Evolutionary conservation across 2,797 vertebrate species (phyloP), one percentile per base, ranked within the genome.

Genomic region (Acipenser ruthenus): DNA sequence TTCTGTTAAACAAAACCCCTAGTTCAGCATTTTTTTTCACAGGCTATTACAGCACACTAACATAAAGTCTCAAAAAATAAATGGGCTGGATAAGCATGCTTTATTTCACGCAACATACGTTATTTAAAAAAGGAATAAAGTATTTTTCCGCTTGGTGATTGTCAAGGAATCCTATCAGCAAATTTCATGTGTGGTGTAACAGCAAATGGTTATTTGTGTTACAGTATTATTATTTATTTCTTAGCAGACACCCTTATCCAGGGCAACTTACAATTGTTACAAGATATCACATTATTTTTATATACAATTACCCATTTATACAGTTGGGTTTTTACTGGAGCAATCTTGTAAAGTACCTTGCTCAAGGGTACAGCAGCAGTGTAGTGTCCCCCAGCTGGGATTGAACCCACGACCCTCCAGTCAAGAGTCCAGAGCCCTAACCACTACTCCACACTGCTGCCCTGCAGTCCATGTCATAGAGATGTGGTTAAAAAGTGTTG

Each of bases 41-140:
- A 8, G 50, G 37, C 49, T 1, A 13, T 67, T 70, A 64, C 55
- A 67, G 60, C 66, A 71, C 59, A 58, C 62, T 69, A 52, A 71
- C 76, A 72, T 72, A 71, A 65, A 70, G 6, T 62, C 61, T 65
- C n/a, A 18, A 11, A 72, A 63, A 67, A 79, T 74, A 67, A 74
- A 73, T 74, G 61, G 63, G 66, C n/a, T 68, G 61, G 65, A 74
- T 68, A 71, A 72, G 56, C 68, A 69, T 67, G 53, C 60, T 59
- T 65, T 75, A 66, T 66, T 71, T 55, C 68, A 69, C 65, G 56
- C 65, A 66, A 58, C 52, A 7, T 10, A 9, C 61, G 65, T 60
- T 52, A 50, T 71, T 61, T 68, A 55, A 58, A 67, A 65, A 23
- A 52, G 50, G 60, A 71, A 63, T 47, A 63, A 23, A 47, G 55